Conservation (phyloP, 2,797 vertebrate species). For the Leptatherina wallacei region DNA sequence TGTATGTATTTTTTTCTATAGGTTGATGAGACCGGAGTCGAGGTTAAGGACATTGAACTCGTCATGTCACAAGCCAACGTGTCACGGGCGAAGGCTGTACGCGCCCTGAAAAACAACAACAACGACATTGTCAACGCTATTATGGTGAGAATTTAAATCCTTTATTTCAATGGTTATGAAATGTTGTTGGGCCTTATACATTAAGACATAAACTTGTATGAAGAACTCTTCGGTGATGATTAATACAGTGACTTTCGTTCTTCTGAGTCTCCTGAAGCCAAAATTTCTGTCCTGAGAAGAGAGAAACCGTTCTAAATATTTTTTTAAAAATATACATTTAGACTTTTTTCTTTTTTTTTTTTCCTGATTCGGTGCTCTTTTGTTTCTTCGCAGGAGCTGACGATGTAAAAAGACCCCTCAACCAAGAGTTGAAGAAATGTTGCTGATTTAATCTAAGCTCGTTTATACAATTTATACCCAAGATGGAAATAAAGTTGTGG, state of each 20-base stretch:
- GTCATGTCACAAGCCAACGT: slow-evolving; percentile 99
- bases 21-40: slow-evolving; percentile 98
- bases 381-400: slow-evolving; percentile 89
- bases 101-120: slow-evolving; percentile 98
- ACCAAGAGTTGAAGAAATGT: slow-evolving; percentile 84
- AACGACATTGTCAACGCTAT: slow-evolving; percentile 99
- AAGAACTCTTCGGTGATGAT: slow-evolving; percentile 85
- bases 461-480: slow-evolving; percentile 99
- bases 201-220: neutral
- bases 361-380: slow-evolving; percentile 7
- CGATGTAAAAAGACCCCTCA: slow-evolving; percentile 87
- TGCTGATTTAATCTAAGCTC: slow-evolving; percentile 87
- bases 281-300: slow-evolving; percentile 85
- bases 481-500: slow-evolving; percentile 94
- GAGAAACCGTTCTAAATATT: slow-evolving; percentile 36
- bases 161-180: neutral
- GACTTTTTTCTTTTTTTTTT: neutral
- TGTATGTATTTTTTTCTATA: slow-evolving; percentile 48
- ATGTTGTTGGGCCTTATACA: neutral
- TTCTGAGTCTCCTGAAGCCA: slow-evolving; percentile 92
- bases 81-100: slow-evolving; percentile 96
- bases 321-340: neutral
- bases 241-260: slow-evolving; percentile 91
- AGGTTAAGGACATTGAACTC: slow-evolving; percentile 98
- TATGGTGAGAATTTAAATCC: slow-evolving; percentile 86